These are phyloP conservation scores for Hedychridium roseum DNA, from an alignment of 2,888 invertebrate genomes.

Conservation along the genomic window DNA sequence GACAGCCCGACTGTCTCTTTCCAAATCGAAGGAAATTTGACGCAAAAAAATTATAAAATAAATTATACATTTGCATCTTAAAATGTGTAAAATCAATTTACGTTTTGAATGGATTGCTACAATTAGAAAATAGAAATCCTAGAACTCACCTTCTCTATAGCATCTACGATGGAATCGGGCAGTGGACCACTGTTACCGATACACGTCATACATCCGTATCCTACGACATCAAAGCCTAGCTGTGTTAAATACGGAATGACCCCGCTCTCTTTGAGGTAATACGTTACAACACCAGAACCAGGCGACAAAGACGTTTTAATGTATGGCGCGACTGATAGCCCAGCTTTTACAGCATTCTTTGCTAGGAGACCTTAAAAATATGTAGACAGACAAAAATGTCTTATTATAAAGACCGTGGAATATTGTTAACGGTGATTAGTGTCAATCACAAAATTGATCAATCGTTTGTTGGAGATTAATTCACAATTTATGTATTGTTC, in stretches of 20 bases:
- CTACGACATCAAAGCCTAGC: constrained; percentile 93
- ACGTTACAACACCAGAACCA: constrained; percentile 93
- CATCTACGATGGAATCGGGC: constrained; percentile 71
- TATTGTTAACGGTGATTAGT: too few species aligned
- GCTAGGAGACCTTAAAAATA: constrained; percentile 77
- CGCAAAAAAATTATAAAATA: constrained; percentile 1
- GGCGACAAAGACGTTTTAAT: constrained; percentile 98
- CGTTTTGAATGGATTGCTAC: too few species aligned
- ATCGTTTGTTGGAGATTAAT: too few species aligned
- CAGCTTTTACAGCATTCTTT: constrained; percentile 92
- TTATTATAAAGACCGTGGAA: too few species aligned
- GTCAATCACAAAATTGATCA: too few species aligned
- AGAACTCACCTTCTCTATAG: constrained; percentile 52
- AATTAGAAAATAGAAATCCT: too few species aligned
- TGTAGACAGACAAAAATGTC: too few species aligned
- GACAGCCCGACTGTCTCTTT: neutral
- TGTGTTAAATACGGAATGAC: constrained; percentile 86
- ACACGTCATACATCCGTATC: constrained; percentile 99
- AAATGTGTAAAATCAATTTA: neutral
- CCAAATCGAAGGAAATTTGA: neutral
- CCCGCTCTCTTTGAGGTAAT: constrained; percentile 88
- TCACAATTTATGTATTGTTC: too few species aligned
- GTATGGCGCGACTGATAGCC: constrained; percentile 88
- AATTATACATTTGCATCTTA: neutral
- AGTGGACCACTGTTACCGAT: constrained; percentile 98